Evolutionary conservation across 2,888 invertebrate genomes (phyloP), one percentile per base, ranked within the genome.

Genomic region (Lingula anatina): DNA sequence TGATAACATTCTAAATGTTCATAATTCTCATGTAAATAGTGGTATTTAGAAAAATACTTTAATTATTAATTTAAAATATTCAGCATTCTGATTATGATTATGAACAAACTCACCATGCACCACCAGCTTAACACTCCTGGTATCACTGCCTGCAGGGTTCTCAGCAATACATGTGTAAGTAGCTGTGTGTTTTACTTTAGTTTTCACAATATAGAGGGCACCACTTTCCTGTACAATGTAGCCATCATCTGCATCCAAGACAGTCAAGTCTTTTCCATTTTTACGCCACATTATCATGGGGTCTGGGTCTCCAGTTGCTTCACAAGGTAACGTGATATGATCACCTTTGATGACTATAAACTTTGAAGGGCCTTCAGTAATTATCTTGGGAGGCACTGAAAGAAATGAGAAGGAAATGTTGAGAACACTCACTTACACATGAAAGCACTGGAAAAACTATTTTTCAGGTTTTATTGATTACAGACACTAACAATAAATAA

Each of bases 101-200:
- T 31, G n/a, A n/a, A 5, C 5, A 0, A 21, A 41, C 62, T 43
- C 49, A 76, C 76, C 71, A 47, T 69, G 62, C 2, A 76, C 70
- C 25, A 57, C 62, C 1, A 76, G 57, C 36, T 48, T 50, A 39
- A 71, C 66, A 26, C 68, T 65, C 41, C 63, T 61, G 0, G 64
- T 58, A 3, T 53, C 60, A 4, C 62, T 56, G 1, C 77, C 77
- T 27, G 75, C 75, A 18, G 66, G 62, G 51, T 76, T 77, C 21
- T 64, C 62, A 3, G 69, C 75, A 3, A 66, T 48, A 56, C 75
- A 76, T 1, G 61, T 49, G 52, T 71, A 73, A 21, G 26, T 43
- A 5, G 65, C 71, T 1, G 59, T 56, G 42, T 70, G 65, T 20
- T 24, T 45, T 12, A 66, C 52, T 21, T 36, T 44, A 0, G 62